Conservation (phyloP, 2,888 invertebrate species). For the Sylvicola fuscatus region DNA sequence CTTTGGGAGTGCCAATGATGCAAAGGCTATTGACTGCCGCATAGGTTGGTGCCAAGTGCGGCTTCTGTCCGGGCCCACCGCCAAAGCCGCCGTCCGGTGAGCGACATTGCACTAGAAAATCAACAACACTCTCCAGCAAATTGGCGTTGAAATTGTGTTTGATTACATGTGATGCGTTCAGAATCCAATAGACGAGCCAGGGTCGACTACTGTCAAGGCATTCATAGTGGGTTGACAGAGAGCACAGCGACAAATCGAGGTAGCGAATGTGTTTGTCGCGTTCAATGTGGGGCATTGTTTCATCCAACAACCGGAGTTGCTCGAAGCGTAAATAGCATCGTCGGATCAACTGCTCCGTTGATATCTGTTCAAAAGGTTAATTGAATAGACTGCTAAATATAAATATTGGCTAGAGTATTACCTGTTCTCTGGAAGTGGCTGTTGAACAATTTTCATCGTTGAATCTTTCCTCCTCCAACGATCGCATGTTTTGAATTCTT, state of each 20-base stretch:
- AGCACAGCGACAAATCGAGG: constrained; percentile 43
- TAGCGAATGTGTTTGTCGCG: constrained; percentile 41
- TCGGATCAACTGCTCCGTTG: no score
- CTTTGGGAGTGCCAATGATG: constrained; percentile 71
- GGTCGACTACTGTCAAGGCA: constrained; percentile 86
- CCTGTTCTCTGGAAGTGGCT: constrained; percentile 36
- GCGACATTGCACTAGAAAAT: constrained; percentile 33
- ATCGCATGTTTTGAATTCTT: constrained; percentile 15
- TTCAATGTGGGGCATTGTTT: constrained; percentile 36
- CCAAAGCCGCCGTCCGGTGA: constrained; percentile 59
- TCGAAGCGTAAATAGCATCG: no score
- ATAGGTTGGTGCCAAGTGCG: constrained; percentile 94
- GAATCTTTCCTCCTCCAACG: constrained; percentile 25
- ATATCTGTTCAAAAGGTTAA: no score
- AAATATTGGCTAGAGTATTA: no score
- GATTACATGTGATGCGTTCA: constrained; percentile 71
- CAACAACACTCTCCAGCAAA: constrained; percentile 30
- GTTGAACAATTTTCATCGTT: constrained; percentile 39
- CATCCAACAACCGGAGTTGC: constrained; percentile 15
- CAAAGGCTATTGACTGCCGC: constrained; percentile 88
- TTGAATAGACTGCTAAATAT: no score
- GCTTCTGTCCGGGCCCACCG: constrained; percentile 81
- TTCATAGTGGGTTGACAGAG: constrained; percentile 51
- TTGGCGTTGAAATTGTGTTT: constrained; percentile 37
- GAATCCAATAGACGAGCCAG: constrained; percentile 95